A percentile compares a stretch with the other conserved stretches of the same genome.
phyloP scores from a whole-genome alignment of 2,888 invertebrate genomes.

The Mycalesis mineus region DNA sequence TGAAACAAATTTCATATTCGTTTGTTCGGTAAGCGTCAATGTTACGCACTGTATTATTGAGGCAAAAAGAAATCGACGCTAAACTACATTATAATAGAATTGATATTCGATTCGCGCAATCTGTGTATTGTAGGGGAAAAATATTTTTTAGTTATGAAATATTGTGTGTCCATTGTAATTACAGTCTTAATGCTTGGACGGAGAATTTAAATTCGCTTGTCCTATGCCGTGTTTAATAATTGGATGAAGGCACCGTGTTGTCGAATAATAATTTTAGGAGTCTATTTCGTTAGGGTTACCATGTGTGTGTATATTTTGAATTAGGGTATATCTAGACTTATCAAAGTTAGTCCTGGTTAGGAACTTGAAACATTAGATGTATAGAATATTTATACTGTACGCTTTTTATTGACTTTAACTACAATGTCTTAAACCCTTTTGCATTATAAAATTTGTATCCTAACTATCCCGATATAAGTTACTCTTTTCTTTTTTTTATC shows the following conservation, averaged over 20 bases:
- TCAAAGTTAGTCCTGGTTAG: not conserved
- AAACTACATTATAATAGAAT: conserved; percentile 1
- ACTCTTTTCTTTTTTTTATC: too few relatives aligned
- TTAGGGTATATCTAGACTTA: not conserved
- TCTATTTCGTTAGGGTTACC: conserved; percentile 16
- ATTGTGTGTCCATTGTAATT: conserved; percentile 11
- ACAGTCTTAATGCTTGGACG: not conserved
- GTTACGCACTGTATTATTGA: conserved; percentile 1
- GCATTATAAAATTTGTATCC: too few relatives aligned
- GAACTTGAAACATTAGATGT: not conserved
- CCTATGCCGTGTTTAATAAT: conserved; percentile 13
- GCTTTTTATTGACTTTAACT: too few relatives aligned
- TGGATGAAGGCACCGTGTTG: conserved; percentile 22
- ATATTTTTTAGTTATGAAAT: conserved; percentile 18
- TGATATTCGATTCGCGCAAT: not conserved
- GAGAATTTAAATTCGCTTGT: conserved; percentile 7
- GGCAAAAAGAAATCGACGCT: conserved; percentile 19
- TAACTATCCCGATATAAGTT: too few relatives aligned
- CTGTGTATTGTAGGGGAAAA: conserved; percentile 18
- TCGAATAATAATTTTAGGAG: conserved; percentile 25
- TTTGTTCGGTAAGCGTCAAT: conserved; percentile 9
- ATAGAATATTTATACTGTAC: too few relatives aligned
- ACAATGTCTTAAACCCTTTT: too few relatives aligned
- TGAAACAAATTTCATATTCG: not conserved
- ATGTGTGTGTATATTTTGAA: not conserved